phyloP scores from a whole-genome alignment of 2,797 vertebrate species.

The Syndactyla subalaris region DNA sequence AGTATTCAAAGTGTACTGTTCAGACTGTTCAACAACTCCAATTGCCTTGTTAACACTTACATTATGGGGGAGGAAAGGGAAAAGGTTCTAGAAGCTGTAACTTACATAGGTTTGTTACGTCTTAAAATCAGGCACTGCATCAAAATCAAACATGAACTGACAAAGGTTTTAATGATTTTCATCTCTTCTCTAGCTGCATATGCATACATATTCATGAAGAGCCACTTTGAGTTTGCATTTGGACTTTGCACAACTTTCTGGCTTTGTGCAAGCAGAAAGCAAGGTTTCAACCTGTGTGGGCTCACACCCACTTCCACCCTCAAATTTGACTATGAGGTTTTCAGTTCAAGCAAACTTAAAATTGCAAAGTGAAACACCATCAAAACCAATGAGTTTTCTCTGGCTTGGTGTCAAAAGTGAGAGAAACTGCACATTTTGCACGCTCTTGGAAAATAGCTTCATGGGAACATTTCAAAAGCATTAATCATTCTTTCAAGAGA shows the following conservation, averaged over 20 bases:
- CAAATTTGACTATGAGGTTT: conserved; percentile 44
- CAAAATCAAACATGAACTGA: background rate
- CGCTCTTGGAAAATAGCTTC: background rate
- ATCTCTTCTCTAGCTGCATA: background rate
- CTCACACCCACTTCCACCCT: conserved; percentile 43
- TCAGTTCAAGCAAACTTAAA: conserved; percentile 34
- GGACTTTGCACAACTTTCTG: background rate
- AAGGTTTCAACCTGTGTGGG: conserved; percentile 52
- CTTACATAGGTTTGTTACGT: background rate
- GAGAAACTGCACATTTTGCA: conserved; percentile 31
- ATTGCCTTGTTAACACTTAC: conserved; percentile 13
- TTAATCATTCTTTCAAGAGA: conserved; percentile 50
- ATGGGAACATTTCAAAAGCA: conserved; percentile 39
- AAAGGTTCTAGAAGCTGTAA: background rate
- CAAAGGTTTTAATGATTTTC: background rate
- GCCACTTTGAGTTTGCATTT: background rate
- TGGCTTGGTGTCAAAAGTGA: conserved; percentile 44
- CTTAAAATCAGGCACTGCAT: background rate
- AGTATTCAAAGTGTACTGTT: conserved; percentile 26
- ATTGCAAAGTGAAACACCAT: conserved; percentile 12
- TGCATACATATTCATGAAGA: background rate
- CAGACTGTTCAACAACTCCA: conserved; percentile 1
- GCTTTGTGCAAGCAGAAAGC: background rate
- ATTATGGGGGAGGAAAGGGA: background rate
- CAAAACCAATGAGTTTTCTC: conserved; percentile 51